Percentiles rank a stretch among this genome's conserved stretches.
These are phyloP conservation scores for Stomatorhinus ivindoensis DNA, from an alignment of 2,113 vertebrate species.

Conservation along the genomic window DNA sequence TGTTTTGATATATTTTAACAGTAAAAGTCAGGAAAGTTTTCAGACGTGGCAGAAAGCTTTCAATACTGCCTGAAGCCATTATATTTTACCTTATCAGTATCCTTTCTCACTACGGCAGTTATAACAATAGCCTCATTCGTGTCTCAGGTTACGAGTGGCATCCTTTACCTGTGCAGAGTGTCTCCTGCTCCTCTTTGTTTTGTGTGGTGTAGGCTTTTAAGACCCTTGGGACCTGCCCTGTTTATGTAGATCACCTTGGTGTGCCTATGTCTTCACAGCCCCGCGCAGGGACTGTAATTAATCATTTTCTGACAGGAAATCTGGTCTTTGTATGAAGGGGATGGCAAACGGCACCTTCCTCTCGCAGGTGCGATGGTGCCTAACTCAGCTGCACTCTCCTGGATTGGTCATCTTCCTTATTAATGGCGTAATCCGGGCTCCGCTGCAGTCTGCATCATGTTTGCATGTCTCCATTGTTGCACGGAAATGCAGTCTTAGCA, in stretches of 20 bases:
- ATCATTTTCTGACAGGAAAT: conserved; percentile 4
- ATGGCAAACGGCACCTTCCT: neutral
- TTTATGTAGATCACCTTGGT: neutral
- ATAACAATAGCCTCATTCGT: neutral
- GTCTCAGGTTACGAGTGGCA: neutral
- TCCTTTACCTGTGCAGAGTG: neutral
- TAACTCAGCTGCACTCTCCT: neutral
- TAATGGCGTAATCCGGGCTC: neutral
- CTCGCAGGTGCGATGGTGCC: neutral
- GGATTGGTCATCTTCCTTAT: neutral
- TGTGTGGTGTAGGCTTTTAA: neutral
- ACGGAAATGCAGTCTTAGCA: neutral
- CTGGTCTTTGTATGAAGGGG: neutral
- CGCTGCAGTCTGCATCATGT: neutral
- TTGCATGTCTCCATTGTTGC: neutral
- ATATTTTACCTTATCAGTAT: neutral
- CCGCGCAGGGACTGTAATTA: conserved; percentile 6
- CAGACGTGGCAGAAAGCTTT: neutral
- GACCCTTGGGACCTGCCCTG: neutral
- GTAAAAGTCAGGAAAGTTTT: neutral
- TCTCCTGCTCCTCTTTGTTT: neutral
- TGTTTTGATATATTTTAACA: neutral
- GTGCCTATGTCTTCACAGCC: neutral
- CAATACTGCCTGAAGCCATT: neutral
- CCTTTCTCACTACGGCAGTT: neutral